phyloP scores from a whole-genome alignment of 2,888 invertebrate genomes.

The Uropetala carovei region DNA sequence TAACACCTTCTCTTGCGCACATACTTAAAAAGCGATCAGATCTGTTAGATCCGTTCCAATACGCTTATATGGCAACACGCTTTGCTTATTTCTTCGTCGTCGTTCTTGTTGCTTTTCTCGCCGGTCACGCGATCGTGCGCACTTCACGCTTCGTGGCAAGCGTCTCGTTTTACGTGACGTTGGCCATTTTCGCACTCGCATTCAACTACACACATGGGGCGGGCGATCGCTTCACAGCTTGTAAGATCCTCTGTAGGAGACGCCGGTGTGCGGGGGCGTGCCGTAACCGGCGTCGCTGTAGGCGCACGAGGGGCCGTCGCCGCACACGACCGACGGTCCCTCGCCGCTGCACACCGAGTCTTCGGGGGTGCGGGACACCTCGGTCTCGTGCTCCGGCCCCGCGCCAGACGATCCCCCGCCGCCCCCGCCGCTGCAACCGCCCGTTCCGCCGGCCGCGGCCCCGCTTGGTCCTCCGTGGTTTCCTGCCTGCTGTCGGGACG shows the following conservation, averaged over 20 bases:
- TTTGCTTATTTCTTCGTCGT: too few species aligned
- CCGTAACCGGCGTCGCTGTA: conserved; percentile 69
- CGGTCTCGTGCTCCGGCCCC: conserved; percentile 83
- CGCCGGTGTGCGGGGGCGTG: conserved; percentile 66
- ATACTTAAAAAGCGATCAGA: background rate
- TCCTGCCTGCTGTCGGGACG: conserved; percentile 74
- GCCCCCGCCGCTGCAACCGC: conserved; percentile 28
- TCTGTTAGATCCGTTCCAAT: too few species aligned
- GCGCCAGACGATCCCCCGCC: conserved; percentile 70
- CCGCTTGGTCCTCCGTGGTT: conserved; percentile 69
- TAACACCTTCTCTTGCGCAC: background rate
- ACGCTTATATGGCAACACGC: too few species aligned
- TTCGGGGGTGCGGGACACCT: conserved; percentile 91
- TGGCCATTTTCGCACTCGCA: background rate
- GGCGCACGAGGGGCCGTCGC: conserved; percentile 78
- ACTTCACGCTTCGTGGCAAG: background rate
- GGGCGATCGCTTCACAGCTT: conserved; percentile 66
- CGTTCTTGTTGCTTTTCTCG: too few species aligned
- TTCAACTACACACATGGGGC: background rate
- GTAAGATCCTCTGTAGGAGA: conserved; percentile 66
- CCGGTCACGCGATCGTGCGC: background rate
- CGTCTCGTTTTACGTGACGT: background rate
- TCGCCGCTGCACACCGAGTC: conserved; percentile 94
- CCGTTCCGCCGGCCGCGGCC: conserved; percentile 73
- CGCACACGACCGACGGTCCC: conserved; percentile 77